Conservation (phyloP, 2,888 invertebrate species). For the Itoplectis maculator region DNA sequence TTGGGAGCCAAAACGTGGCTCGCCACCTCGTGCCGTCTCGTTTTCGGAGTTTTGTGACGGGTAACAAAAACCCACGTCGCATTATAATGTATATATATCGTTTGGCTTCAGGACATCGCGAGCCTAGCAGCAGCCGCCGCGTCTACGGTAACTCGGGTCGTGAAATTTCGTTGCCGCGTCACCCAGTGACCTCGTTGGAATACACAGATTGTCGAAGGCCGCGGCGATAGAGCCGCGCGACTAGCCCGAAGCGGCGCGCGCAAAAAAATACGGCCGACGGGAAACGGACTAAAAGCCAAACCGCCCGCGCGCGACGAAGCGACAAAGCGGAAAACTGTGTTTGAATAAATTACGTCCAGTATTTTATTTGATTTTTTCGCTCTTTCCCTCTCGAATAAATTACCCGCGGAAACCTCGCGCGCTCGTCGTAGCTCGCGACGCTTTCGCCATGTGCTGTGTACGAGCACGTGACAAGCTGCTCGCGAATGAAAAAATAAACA, state of each 20-base stretch:
- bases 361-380: background rate
- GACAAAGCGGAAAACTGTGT: slow-evolving; percentile 28
- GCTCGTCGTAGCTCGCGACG: background rate
- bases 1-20: too few relatives aligned
- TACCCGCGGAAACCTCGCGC: background rate
- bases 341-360: slow-evolving; percentile 17
- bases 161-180: slow-evolving; percentile 47
- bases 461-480: too few relatives aligned
- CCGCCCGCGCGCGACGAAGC: background rate
- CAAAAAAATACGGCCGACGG: background rate
- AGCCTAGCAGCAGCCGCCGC: background rate
- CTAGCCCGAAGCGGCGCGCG: background rate
- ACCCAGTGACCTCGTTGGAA: slow-evolving; percentile 29
- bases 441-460: too few relatives aligned
- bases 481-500: too few relatives aligned
- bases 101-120: too few relatives aligned
- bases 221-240: background rate
- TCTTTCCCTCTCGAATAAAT: background rate
- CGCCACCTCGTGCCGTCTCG: too few relatives aligned
- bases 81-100: too few relatives aligned
- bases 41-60: too few relatives aligned
- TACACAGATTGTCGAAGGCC: background rate
- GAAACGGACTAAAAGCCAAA: background rate
- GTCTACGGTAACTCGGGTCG: slow-evolving; percentile 9
- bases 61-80: too few relatives aligned